Percentiles rank a stretch among this genome's conserved stretches.
Evolutionary conservation across 2,113 vertebrate genomes (phyloP).

Genomic region (Apus apus): DNA sequence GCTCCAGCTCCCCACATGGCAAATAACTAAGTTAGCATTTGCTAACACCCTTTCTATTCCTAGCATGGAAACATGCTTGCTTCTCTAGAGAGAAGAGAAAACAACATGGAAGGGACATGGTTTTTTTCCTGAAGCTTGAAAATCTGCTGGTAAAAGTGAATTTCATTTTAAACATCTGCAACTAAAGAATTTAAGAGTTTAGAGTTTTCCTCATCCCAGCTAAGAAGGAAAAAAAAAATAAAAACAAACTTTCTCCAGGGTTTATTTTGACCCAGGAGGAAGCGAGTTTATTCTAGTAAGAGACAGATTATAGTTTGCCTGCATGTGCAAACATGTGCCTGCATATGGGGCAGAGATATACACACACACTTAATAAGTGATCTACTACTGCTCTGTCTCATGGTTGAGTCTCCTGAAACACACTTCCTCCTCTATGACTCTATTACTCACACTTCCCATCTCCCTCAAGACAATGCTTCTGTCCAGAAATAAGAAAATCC

Average conservation of each 20-base stretch:
- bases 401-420: neutral
- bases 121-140: neutral
- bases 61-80: neutral
- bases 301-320: neutral
- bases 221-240: neutral
- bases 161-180: neutral
- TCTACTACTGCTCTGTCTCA: neutral
- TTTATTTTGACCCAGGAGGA: neutral
- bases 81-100: conserved; percentile 3
- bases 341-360: neutral
- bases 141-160: neutral
- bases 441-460: neutral
- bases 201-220: neutral
- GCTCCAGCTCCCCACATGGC: neutral
- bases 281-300: neutral
- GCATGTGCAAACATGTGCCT: neutral
- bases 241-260: neutral
- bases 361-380: neutral
- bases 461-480: neutral
- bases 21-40: neutral
- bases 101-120: neutral
- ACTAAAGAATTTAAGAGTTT: neutral
- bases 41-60: neutral
- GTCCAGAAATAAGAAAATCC: neutral
- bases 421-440: neutral